These are phyloP conservation scores for Metallyticus violacea DNA, from an alignment of 2,888 invertebrate genomes.

Conservation along the genomic window DNA sequence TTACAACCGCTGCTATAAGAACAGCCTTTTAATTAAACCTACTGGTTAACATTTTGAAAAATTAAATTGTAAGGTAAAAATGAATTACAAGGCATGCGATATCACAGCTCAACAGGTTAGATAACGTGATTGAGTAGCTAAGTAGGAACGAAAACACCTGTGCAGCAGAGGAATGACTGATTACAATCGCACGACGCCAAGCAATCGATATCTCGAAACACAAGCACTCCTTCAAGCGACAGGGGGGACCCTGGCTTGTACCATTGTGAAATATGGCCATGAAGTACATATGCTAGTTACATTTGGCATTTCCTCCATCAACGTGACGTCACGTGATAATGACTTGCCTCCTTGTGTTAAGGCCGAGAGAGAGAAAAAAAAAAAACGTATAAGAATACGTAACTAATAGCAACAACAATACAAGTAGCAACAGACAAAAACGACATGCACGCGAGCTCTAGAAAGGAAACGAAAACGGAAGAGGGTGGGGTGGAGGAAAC, in stretches of 20 bases:
- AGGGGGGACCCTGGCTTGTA: background rate
- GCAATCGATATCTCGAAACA: background rate
- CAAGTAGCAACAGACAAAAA: background rate
- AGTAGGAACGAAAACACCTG: background rate
- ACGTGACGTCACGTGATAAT: slow-evolving; percentile 13
- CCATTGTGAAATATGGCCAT: background rate
- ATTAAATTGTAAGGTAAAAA: background rate
- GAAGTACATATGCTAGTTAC: slow-evolving; percentile 10
- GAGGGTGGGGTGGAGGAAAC: background rate
- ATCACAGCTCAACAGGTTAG: slow-evolving; percentile 15
- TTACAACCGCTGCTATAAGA: background rate
- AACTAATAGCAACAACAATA: background rate
- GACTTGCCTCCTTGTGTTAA: background rate
- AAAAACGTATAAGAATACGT: background rate
- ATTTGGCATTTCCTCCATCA: slow-evolving; percentile 1
- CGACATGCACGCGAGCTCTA: background rate
- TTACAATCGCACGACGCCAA: background rate
- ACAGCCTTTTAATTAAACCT: background rate
- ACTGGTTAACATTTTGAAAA: background rate
- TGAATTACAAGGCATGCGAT: background rate
- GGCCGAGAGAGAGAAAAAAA: background rate
- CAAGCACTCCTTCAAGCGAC: background rate
- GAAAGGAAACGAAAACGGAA: slow-evolving; percentile 2
- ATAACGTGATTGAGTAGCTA: slow-evolving; percentile 16
- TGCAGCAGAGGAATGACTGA: background rate